These are phyloP conservation scores for Aselliscus stoliczkanus DNA, from an alignment of 2,797 vertebrate genomes.

Conservation along the genomic window DNA sequence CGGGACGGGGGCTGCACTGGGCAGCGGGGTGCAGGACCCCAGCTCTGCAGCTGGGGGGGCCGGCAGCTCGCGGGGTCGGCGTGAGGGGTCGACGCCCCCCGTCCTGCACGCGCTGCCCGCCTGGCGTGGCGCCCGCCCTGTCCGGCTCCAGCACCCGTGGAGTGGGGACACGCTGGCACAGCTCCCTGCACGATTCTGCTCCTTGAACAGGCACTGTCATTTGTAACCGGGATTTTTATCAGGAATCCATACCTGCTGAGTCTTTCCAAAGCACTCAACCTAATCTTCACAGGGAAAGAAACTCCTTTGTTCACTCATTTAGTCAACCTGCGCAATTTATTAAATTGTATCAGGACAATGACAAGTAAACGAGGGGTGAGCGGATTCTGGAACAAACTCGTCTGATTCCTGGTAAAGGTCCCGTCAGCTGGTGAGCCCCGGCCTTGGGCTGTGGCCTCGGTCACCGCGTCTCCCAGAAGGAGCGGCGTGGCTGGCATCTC, in stretches of 20 bases:
- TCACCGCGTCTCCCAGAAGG: neutral
- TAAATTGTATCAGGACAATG: neutral
- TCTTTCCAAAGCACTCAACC: neutral
- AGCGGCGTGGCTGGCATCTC: neutral
- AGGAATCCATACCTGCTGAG: neutral
- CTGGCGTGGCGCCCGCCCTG: neutral
- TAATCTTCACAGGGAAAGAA: neutral
- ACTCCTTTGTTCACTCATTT: neutral
- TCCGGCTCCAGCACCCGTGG: neutral
- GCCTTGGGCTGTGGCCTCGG: neutral
- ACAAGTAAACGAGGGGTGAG: neutral
- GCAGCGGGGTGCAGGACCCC: neutral
- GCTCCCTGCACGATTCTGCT: too few relatives aligned
- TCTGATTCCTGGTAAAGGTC: neutral
- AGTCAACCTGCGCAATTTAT: neutral
- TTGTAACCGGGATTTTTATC: neutral
- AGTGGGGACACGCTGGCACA: too few relatives aligned
- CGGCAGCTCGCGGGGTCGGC: neutral
- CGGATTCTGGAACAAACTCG: neutral
- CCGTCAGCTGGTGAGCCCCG: neutral
- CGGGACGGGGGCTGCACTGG: neutral
- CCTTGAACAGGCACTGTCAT: accelerated
- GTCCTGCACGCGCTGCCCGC: neutral
- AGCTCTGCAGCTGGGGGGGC: too few relatives aligned
- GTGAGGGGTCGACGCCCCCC: accelerated